Conservation (phyloP, 2,113 vertebrate genomes). For the Colistium nudipinnis region DNA sequence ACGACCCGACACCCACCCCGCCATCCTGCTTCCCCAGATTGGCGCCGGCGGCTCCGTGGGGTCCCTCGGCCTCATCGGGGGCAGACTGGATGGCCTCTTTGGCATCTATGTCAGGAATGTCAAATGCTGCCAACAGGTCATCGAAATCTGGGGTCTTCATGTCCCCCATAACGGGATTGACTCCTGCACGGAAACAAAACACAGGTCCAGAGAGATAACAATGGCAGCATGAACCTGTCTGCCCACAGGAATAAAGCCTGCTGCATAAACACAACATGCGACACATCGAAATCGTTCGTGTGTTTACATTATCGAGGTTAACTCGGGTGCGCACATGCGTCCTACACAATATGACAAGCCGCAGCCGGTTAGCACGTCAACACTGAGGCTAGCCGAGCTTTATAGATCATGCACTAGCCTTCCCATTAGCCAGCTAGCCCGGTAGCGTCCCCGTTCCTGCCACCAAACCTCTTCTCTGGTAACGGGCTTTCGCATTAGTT, state of each 20-base stretch:
- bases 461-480: conserved; percentile 36
- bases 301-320: neutral
- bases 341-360: neutral
- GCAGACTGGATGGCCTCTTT: conserved; percentile 92
- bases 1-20: conserved; percentile 72
- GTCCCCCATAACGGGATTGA: conserved; percentile 89
- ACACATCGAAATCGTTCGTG: neutral
- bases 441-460: conserved; percentile 48
- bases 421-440: conserved; percentile 57
- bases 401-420: conserved; percentile 27
- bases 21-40: conserved; percentile 70
- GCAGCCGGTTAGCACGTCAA: conserved; percentile 25
- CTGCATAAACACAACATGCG: neutral
- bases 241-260: neutral
- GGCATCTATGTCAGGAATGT: conserved; percentile 94
- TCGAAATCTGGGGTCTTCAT: conserved; percentile 98
- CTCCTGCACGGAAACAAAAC: conserved; percentile 65
- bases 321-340: neutral
- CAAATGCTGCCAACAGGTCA: conserved; percentile 94
- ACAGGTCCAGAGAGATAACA: neutral
- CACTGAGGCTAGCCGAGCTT: conserved; percentile 13
- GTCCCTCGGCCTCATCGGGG: conserved; percentile 85
- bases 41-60: conserved; percentile 71
- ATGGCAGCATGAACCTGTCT: neutral
- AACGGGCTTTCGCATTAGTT: conserved; percentile 18